Base-by-base conservation (phyloP, 2,113 vertebrate species). In the Labeo catla region DNA sequence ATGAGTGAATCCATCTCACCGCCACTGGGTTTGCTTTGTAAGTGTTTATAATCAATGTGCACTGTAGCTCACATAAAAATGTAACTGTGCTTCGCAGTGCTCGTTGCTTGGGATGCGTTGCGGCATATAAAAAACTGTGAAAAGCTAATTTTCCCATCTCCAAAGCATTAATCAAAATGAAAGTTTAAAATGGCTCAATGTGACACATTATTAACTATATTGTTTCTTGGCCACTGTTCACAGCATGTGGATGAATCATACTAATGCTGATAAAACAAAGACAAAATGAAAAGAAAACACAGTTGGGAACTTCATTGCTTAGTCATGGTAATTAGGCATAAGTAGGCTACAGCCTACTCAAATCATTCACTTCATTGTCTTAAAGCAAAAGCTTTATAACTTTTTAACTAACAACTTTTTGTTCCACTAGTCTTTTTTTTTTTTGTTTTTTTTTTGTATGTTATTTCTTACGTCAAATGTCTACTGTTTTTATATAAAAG, bases 191-290 rank as follows among this genome's bases (percentile, higher is more conserved):
- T 50, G 47, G 47, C 49, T 70, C 59, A 52, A 21, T 49, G 79
- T 49, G 57, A 81, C 36, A 81, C 13, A 47, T 82, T 81, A 66
- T 81, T 70, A 70, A 70, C 63, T 82, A 54, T 68, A 82, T 50
- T 82, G 28, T 68, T 50, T 70, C 63, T 52, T 70, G 80, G 80
- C 63, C 23, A 82, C 47, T 36, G 23, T 82, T 70, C 81, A 49
- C 81, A 36, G 63, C 9, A 70, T 68, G 61, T n/a, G 47, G 23
- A 82, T 82, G 81, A 82, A 52, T 82, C 63, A 82, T 82, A 54
- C 45, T 52, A 70, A 52, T 54, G 47, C 28, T 70, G 81, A 8
- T 81, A 49, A 65, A 81, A 66, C 59, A 81, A 43, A 80, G 57
- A 63, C 39, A 23, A 57, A 80, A 80, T 45, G 19, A 63, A 61